These are phyloP conservation scores for Fulmarus glacialis DNA, from an alignment of 2,113 vertebrate species.

Conservation along the genomic window DNA sequence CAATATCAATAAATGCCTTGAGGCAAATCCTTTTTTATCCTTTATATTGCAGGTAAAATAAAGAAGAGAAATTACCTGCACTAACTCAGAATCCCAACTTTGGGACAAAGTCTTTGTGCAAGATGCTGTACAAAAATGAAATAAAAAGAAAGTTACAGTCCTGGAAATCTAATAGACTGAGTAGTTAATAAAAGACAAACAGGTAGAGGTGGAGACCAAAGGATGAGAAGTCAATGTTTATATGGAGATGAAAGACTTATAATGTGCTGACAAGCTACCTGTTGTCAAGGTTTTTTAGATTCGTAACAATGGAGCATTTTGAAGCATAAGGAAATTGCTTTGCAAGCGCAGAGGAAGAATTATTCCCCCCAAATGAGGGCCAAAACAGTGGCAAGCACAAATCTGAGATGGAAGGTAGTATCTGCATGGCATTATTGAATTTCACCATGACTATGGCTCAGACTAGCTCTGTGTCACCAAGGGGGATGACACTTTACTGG, in stretches of 20 bases:
- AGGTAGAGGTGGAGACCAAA: not conserved
- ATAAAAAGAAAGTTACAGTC: not conserved
- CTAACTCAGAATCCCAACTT: not conserved
- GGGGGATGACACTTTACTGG: fast-evolving
- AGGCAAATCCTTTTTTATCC: not conserved
- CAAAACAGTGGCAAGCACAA: not conserved
- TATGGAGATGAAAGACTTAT: not conserved
- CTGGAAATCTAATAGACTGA: not conserved
- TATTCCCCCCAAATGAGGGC: not conserved
- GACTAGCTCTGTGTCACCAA: not conserved
- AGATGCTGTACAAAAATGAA: not conserved
- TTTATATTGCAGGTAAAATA: not conserved
- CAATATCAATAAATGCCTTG: not conserved
- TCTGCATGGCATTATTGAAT: not conserved
- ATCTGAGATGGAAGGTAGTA: not conserved
- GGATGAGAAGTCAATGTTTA: not conserved
- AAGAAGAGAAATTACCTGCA: not conserved
- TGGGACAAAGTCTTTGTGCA: not conserved
- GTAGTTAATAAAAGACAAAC: not conserved
- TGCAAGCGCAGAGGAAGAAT: not conserved
- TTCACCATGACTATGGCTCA: not conserved
- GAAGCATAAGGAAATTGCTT: not conserved
- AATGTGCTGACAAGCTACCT: not conserved
- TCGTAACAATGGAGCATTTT: not conserved
- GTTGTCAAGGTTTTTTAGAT: not conserved